A percentile compares a stretch with the other conserved stretches of the same genome.
These are phyloP conservation scores for Oikopleura dioica DNA, from an alignment of 23 tunicate species.

Conservation along the genomic window DNA sequence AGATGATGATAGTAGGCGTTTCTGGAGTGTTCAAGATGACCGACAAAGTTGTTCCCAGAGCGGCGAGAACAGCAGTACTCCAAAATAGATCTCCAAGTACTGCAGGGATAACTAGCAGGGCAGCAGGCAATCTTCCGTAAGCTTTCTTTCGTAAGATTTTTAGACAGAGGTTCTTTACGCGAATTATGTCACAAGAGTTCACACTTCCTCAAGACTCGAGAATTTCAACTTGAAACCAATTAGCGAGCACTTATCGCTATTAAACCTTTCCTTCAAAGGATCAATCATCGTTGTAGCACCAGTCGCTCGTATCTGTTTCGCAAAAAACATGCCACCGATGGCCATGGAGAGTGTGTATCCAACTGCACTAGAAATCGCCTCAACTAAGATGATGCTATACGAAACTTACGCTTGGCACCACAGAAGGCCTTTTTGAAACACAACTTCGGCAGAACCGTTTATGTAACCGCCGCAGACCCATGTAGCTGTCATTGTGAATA, in stretches of 20 bases:
- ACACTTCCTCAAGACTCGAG: too few species aligned
- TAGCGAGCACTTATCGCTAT: too few species aligned
- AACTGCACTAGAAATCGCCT: neutral
- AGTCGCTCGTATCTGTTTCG: conserved; percentile 29
- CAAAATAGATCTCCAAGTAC: conserved; percentile 79
- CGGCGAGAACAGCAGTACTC: conserved; percentile 71
- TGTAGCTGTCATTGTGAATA: conserved; percentile 97
- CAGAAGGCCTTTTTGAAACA: conserved; percentile 34
- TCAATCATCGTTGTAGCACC: conserved; percentile 13
- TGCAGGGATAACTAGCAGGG: conserved; percentile 63
- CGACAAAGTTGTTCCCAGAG: conserved; percentile 29
- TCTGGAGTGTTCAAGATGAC: neutral
- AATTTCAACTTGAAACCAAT: too few species aligned
- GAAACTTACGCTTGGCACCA: conserved; percentile 72
- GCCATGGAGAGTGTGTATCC: neutral
- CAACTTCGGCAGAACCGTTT: conserved; percentile 54
- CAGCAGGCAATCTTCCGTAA: conserved; percentile 35
- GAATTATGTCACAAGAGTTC: too few species aligned
- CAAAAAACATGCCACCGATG: conserved; percentile 50
- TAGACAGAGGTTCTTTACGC: too few species aligned
- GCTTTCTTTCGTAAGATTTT: too few species aligned
- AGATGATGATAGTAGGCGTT: neutral
- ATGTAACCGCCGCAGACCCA: conserved; percentile 99
- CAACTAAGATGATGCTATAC: conserved; percentile 21
- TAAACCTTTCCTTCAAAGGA: too few species aligned